phyloP scores from a whole-genome alignment of 2,113 vertebrate genomes.

The Pteropus alecto region DNA sequence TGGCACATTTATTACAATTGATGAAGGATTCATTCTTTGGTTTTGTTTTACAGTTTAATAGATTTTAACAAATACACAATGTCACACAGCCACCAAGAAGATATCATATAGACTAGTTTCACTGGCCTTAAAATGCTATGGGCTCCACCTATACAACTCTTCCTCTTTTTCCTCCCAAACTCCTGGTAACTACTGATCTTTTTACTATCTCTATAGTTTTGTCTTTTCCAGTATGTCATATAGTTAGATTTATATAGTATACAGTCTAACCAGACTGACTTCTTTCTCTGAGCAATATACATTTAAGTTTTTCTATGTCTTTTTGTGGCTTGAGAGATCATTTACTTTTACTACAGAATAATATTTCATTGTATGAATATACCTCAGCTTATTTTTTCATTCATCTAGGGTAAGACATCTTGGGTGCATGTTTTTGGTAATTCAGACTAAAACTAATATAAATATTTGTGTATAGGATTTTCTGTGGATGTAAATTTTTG shows the following conservation, averaged over 20 bases:
- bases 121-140: not conserved
- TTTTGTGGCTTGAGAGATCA: not conserved
- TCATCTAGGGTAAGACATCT: not conserved
- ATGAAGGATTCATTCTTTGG: not conserved
- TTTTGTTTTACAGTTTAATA: not conserved
- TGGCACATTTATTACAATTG: not conserved
- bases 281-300: not conserved
- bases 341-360: not conserved
- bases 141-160: not conserved
- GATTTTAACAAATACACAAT: not conserved
- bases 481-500: not conserved
- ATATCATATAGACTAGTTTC: not conserved
- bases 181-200: not conserved
- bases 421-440: not conserved
- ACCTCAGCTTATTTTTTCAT: not conserved
- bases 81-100: not conserved
- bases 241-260: not conserved
- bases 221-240: not conserved
- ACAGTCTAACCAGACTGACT: not conserved
- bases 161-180: not conserved
- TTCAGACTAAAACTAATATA: not conserved
- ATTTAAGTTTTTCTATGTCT: not conserved
- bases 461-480: not conserved
- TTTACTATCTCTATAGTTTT: not conserved
- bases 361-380: not conserved